Evolutionary conservation across 1,140 invertebrate genomes (phyloP).

Genomic region (Microplitis demolitor): DNA sequence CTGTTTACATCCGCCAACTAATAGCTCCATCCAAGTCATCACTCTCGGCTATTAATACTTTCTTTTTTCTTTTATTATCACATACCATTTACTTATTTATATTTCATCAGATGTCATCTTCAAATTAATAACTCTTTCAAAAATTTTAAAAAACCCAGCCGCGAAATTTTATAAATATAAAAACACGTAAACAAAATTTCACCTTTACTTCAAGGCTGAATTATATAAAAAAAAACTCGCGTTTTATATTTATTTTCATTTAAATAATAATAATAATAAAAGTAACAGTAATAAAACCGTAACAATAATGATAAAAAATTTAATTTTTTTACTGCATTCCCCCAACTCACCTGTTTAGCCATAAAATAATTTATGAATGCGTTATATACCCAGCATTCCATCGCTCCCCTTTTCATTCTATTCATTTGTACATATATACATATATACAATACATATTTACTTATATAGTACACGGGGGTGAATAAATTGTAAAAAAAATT

Average conservation of each 20-base stretch:
- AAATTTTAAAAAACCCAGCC: too few relatives aligned
- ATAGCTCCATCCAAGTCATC: conserved; percentile 35
- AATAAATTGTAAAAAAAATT: background rate
- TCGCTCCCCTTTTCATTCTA: background rate
- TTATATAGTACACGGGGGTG: background rate
- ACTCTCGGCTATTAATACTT: conserved; percentile 7
- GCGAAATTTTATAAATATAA: too few relatives aligned
- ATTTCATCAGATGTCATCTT: background rate
- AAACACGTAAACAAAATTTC: background rate
- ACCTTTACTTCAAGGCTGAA: background rate
- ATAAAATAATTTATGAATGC: conserved; percentile 14
- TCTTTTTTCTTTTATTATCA: background rate
- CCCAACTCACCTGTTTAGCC: background rate
- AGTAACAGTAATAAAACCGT: too few relatives aligned
- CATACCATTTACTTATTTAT: conserved; percentile 30
- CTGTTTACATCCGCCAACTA: conserved; percentile 41
- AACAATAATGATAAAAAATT: background rate
- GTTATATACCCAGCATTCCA: conserved; percentile 9
- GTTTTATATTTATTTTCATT: background rate
- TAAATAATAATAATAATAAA: too few relatives aligned
- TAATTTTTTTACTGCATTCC: background rate
- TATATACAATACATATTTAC: too few relatives aligned
- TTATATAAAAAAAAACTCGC: too few relatives aligned
- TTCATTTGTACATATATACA: too few relatives aligned
- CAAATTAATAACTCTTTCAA: too few relatives aligned